phyloP scores from a whole-genome alignment of 2,888 invertebrate genomes.

The Tenthredo notha region DNA sequence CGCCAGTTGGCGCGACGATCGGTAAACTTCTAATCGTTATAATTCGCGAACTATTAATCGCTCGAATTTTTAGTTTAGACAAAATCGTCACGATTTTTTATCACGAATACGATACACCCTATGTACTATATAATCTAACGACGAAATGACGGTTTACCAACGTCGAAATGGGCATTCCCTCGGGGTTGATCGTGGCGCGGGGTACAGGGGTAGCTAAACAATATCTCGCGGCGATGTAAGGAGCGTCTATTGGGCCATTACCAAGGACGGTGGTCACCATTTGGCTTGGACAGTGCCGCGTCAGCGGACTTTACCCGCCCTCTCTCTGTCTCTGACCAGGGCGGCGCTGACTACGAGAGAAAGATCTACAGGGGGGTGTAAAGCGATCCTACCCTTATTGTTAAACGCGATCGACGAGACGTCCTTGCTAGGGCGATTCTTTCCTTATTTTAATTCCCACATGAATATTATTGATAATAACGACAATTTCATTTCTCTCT shows the following conservation, averaged over 20 bases:
- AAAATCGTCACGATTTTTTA: background rate
- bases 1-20: conserved; percentile 17
- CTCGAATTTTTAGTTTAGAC: background rate
- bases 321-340: conserved; percentile 61
- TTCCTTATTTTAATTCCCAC: background rate
- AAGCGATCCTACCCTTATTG: conserved; percentile 39
- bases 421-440: background rate
- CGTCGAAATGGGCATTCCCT: conserved; percentile 23
- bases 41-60: background rate
- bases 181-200: background rate
- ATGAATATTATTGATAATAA: background rate
- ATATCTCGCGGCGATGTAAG: conserved; percentile 78
- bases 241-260: conserved; percentile 78
- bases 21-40: background rate
- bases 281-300: conserved; percentile 76
- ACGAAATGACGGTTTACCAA: conserved; percentile 27
- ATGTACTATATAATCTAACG: background rate
- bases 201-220: conserved; percentile 70
- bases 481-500: background rate
- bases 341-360: conserved; percentile 57
- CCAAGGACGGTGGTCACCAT: conserved; percentile 74
- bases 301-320: conserved; percentile 72
- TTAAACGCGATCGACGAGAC: conserved; percentile 13
- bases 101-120: background rate
- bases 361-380: conserved; percentile 41